Percentiles rank a stretch among this genome's conserved stretches.
Evolutionary conservation across 2,888 invertebrate species (phyloP).

Genomic region (Neoaliturus tenellus): DNA sequence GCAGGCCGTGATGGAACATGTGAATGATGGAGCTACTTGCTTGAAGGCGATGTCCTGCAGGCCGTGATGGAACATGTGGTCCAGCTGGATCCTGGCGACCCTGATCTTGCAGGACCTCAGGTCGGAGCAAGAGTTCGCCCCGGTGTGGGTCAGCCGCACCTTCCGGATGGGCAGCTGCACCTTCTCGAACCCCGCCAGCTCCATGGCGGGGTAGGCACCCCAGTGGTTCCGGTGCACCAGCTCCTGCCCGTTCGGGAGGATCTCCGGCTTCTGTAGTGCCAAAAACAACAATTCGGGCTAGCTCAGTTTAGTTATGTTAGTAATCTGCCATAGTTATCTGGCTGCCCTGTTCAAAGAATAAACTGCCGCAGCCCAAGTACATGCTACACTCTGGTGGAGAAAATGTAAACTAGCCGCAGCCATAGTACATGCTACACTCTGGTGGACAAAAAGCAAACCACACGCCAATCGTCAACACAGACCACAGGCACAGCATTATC

Average conservation of each 20-base stretch:
- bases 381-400: too few species aligned
- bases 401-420: too few species aligned
- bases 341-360: too few species aligned
- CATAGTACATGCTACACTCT: too few species aligned
- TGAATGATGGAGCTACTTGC: background rate
- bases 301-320: too few species aligned
- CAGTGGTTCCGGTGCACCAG: background rate
- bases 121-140: background rate
- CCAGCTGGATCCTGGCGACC: background rate
- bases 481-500: too few species aligned
- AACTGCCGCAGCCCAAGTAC: too few species aligned
- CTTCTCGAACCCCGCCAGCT: background rate
- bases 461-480: too few species aligned
- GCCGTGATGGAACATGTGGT: slow-evolving; percentile 5
- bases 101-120: slow-evolving; percentile 5
- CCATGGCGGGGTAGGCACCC: background rate
- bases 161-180: background rate
- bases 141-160: slow-evolving; percentile 1
- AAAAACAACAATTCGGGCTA: too few species aligned
- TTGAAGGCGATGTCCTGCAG: slow-evolving; percentile 20
- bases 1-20: slow-evolving; percentile 1
- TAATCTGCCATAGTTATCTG: too few species aligned
- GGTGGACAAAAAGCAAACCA: too few species aligned
- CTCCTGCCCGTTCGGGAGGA: background rate
- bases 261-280: background rate